Conservation (phyloP, 2,797 vertebrate genomes). For the Craterocephalus amniculus region DNA sequence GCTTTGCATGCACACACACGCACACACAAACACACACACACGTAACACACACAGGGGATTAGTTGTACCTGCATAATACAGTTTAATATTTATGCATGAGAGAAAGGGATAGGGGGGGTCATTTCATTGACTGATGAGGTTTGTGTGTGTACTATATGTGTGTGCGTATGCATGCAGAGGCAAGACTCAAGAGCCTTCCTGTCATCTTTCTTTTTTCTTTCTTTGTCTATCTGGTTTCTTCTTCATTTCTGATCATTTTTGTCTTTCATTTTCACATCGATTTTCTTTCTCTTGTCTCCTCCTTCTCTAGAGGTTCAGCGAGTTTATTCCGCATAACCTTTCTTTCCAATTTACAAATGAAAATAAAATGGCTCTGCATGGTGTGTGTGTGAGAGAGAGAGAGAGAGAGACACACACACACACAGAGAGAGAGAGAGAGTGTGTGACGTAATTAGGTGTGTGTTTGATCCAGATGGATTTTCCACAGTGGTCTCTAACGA, state of each 20-base stretch:
- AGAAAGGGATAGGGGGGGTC: conserved; percentile 58
- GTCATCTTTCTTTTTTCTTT: conserved; percentile 34
- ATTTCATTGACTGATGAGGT: conserved; percentile 63
- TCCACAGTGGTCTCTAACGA: conserved; percentile 79
- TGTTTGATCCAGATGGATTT: conserved; percentile 79
- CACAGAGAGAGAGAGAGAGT: too few relatives aligned
- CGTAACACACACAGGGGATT: conserved; percentile 50
- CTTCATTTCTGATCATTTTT: conserved; percentile 8
- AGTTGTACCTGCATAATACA: conserved; percentile 73
- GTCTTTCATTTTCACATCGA: conserved; percentile 26
- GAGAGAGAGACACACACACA: too few relatives aligned
- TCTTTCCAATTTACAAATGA: conserved; percentile 60
- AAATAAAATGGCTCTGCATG: conserved; percentile 52
- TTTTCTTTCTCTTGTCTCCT: conserved; percentile 1
- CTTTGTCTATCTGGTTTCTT: conserved; percentile 20
- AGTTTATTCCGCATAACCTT: conserved; percentile 63
- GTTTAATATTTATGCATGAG: conserved; percentile 76
- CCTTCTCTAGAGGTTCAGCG: conserved; percentile 52
- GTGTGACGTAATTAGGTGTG: conserved; percentile 65
- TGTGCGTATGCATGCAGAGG: conserved; percentile 4
- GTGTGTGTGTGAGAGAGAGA: conserved; percentile 1
- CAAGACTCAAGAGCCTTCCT: conserved; percentile 20
- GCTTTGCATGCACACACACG: conserved; percentile 24
- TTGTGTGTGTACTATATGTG: conserved; percentile 24
- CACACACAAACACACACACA: conserved; percentile 37